Base-by-base conservation (phyloP, 53 echinoderm and acorn worm genomes). In the Mesocentrotus franciscanus region DNA sequence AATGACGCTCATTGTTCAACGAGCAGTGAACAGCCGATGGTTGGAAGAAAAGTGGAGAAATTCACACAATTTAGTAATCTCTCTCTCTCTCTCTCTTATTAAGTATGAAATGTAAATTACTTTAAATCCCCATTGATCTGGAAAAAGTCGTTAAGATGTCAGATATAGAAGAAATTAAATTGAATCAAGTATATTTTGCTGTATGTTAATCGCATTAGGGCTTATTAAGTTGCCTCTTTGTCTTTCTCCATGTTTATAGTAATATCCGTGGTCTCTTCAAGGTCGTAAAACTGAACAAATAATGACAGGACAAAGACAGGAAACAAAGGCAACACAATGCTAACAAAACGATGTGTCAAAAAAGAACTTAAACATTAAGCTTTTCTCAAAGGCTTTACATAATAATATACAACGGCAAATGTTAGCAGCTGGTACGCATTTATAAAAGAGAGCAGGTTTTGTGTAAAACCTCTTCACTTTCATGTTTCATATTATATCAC, bases 331-430 rank as follows among this genome's bases (percentile, higher is more conserved):
- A 58, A 56, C n/a, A 58, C 4, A 42, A 81, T 35, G 13, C 18
- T 20, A 36, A 81, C 81, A 39, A 81, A 84, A 83, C 3, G 12
- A 84, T 84, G 36, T 49, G 84, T 84, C 84, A 84, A 16, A 84
- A 84, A 22, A 84, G 49, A 71, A 24, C 33, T 79, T 79, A 39
- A 84, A 66, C 2, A 14, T 36, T 36, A 84, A 87, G 11, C 87
- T 87, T 87, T 10, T 27, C 8, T 56, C 14, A 58, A n/a, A 58
- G 10, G 8, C 78, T 30, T 78, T 13, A 76, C 13, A 76, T 12
- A 76, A 9, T 8, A 49, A 84, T 57, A 58, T 58, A 87, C 14
- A 26, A 18, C 58, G 27, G n/a, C 29, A 59, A 58, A 9, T 57
- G 87, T 58, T 27, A 87, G 87, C 87, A 87, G 87, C 58, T 87